phyloP scores from a whole-genome alignment of 2,797 vertebrate species.

The Monodelphis domestica region DNA sequence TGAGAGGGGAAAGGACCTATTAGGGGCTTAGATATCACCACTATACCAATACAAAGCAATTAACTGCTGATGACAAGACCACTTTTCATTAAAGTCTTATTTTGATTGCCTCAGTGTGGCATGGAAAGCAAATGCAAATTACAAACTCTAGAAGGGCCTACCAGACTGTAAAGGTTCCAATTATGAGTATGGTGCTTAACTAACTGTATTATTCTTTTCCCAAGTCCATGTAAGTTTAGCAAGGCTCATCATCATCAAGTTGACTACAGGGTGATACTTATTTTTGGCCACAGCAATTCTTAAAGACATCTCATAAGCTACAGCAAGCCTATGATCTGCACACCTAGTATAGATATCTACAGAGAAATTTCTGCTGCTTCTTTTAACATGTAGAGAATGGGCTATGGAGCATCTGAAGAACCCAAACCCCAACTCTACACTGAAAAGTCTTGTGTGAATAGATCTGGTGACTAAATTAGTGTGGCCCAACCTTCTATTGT shows the following conservation, averaged over 20 bases:
- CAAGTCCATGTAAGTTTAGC: not conserved
- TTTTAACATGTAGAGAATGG: not conserved
- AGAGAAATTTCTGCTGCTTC: not conserved
- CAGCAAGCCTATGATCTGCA: not conserved
- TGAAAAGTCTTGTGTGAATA: not conserved
- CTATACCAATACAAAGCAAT: conserved; percentile 29
- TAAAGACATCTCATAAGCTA: not conserved
- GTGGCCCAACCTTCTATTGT: not conserved
- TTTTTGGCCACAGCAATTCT: not conserved
- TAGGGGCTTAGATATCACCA: not conserved
- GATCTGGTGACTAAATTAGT: not conserved
- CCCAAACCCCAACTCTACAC: not conserved
- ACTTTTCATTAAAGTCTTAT: not conserved
- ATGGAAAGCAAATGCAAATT: not conserved
- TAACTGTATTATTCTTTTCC: not conserved
- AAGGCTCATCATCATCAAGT: not conserved
- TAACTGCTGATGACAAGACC: not conserved
- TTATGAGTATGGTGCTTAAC: not conserved
- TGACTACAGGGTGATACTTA: not conserved
- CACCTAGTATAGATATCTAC: not conserved
- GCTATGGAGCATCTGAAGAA: accelerated
- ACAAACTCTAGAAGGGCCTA: not conserved
- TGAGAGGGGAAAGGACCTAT: not conserved
- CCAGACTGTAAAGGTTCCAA: not conserved
- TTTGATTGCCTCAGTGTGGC: not conserved